A percentile compares a stretch with the other conserved stretches of the same genome.
Evolutionary conservation across 2,113 vertebrate genomes (phyloP).

Genomic region (Ameiurus melas): DNA sequence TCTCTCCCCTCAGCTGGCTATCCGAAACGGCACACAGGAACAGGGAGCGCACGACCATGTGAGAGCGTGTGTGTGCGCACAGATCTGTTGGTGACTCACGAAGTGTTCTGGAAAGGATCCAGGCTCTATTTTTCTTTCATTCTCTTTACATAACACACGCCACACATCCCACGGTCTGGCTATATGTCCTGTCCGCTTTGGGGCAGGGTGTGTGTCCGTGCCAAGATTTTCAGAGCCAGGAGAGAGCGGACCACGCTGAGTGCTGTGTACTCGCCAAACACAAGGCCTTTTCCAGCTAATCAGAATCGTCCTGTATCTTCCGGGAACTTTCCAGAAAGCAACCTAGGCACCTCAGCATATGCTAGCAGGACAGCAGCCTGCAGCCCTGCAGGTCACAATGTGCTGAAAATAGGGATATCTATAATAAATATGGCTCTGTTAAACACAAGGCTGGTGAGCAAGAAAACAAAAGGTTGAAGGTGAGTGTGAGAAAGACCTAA

Average conservation of each 20-base stretch:
- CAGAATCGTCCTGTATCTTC: slow-evolving; percentile 11
- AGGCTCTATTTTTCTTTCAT: slow-evolving; percentile 75
- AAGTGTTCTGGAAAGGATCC: slow-evolving; percentile 69
- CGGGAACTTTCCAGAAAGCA: slow-evolving; percentile 18
- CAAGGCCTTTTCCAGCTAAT: slow-evolving; percentile 42
- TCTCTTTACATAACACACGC: slow-evolving; percentile 73
- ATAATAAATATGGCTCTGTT: slow-evolving; percentile 24
- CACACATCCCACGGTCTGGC: slow-evolving; percentile 47
- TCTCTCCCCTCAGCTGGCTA: slow-evolving; percentile 66
- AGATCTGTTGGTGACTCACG: slow-evolving; percentile 67
- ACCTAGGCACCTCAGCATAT: slow-evolving; percentile 62
- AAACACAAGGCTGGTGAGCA: neutral
- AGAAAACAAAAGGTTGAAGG: neutral
- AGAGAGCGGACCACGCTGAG: slow-evolving; percentile 37
- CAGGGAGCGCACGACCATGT: slow-evolving; percentile 60
- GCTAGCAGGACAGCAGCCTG: slow-evolving; percentile 69
- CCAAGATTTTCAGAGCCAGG: slow-evolving; percentile 39
- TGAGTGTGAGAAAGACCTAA: neutral
- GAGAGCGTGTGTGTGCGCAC: slow-evolving; percentile 47
- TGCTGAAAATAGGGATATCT: slow-evolving; percentile 66
- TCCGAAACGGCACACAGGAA: slow-evolving; percentile 47
- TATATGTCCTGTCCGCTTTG: slow-evolving; percentile 32
- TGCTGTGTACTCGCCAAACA: slow-evolving; percentile 44
- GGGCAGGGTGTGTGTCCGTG: slow-evolving; percentile 31
- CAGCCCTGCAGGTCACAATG: slow-evolving; percentile 61